Base-by-base conservation (phyloP, 2,113 vertebrate genomes). In the Vimba vimba region DNA sequence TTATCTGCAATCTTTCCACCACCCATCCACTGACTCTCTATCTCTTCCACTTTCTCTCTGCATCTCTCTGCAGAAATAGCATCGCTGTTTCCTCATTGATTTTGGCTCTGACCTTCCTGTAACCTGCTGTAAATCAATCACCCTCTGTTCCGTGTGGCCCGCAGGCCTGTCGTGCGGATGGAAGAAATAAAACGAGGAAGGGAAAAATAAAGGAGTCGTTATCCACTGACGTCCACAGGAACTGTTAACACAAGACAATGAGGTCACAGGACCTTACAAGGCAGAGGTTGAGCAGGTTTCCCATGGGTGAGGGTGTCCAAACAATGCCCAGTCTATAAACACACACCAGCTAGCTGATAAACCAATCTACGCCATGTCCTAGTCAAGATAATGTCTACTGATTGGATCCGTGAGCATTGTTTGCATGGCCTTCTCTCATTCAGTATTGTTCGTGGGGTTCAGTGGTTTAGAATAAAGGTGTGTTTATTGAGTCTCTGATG, bases 81-180 rank as follows among this genome's bases (percentile, higher is more conserved):
- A 87, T 90, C 89, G 89, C 89, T 45, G 90, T 91, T 94, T 94
- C 94, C 92, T 93, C 91, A 95, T 95, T 93, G 94, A 95, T 95
- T 94, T 94, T 91, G 87, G 88, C 93, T 93, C 88, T 94, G 93
- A 94, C 95, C 95, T 95, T 95, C 93, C 93, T 90, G 87, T 93
- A 92, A 94, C 95, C 94, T 92, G 87, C 4, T 4, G 93, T 92
- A 93, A 95, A 94, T 93, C 91, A 92, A 95, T 94, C 91, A 91
- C 83, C 87, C 87, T 71, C 21, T 47, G 33, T 33, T 88, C 86
- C 55, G 71, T 83, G 4, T 52, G 43, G 25, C 45, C 68, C 66
- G 74, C 86, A 83, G 87, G 39, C 87, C 75, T 62, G 33, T 21
- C 50, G 5, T 75, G 59, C 64, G 27, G 80, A 75, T 69, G 83